These are phyloP conservation scores for Simalia tracyae DNA, from an alignment of 2,797 vertebrate genomes.

Conservation along the genomic window DNA sequence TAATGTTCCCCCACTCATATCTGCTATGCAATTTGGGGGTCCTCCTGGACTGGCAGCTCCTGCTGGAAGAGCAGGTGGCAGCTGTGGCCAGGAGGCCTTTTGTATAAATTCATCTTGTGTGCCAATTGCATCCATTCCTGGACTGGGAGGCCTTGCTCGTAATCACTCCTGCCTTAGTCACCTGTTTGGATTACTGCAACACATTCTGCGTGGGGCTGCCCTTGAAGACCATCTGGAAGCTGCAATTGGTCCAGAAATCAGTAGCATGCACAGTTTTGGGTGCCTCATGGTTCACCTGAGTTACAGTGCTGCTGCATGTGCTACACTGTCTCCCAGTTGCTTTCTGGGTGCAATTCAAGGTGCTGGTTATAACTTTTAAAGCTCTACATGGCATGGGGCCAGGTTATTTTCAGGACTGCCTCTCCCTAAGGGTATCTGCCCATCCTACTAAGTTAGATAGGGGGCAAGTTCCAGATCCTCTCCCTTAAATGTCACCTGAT, in stretches of 20 bases:
- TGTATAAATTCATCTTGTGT: no score
- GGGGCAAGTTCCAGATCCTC: not conserved
- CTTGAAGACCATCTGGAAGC: not conserved
- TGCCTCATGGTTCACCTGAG: not conserved
- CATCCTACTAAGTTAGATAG: not conserved
- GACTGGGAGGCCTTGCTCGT: no score
- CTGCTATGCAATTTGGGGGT: no score
- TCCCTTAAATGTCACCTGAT: not conserved
- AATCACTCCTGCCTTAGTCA: no score
- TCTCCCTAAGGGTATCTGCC: not conserved
- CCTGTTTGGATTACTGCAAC: no score
- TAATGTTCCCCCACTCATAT: no score
- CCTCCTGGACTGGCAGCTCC: no score
- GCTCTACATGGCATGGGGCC: not conserved
- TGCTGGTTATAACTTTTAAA: not conserved
- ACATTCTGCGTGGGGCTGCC: no score
- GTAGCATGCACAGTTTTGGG: not conserved
- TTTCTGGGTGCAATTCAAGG: not conserved
- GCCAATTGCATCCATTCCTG: no score
- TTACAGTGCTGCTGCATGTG: not conserved
- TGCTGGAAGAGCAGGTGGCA: no score
- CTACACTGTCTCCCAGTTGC: not conserved
- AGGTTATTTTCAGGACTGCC: not conserved
- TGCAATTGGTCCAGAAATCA: not conserved
- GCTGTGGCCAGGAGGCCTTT: no score